Evolutionary conservation across 2,888 invertebrate genomes (phyloP).

Genomic region (Antitype chi): DNA sequence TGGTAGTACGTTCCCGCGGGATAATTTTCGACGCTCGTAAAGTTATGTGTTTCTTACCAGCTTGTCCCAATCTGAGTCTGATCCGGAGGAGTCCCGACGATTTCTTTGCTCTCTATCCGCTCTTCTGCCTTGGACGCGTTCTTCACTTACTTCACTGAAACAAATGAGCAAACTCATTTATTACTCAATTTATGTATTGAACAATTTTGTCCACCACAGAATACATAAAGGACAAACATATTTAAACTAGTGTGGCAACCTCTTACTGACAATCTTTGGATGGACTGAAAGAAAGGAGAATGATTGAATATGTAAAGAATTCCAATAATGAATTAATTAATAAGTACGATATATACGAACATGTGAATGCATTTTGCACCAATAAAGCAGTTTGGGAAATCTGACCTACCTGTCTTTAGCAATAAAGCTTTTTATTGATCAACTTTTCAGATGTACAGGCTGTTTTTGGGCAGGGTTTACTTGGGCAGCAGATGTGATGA

Average conservation of each 20-base stretch:
- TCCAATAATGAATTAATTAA: too few relatives aligned
- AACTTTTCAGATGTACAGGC: background rate
- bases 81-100: slow-evolving; percentile 92
- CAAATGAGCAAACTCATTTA: background rate
- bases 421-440: background rate
- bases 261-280: background rate
- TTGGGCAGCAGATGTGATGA: background rate
- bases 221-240: background rate
- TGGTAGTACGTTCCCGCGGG: too few relatives aligned
- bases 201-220: too few relatives aligned
- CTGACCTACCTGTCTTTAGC: background rate
- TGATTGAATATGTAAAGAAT: background rate
- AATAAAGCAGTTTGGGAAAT: background rate
- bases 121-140: slow-evolving; percentile 92
- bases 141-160: slow-evolving; percentile 92
- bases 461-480: background rate
- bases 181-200: too few relatives aligned
- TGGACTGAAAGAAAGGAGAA: background rate
- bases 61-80: slow-evolving; percentile 94
- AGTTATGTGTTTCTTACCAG: slow-evolving; percentile 77
- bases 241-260: background rate
- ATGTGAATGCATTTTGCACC: background rate
- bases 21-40: too few relatives aligned
- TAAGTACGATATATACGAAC: background rate
- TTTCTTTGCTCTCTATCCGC: slow-evolving; percentile 91